Evolutionary conservation across 1,140 invertebrate species (phyloP).

Genomic region (Calycopis cecrops): DNA sequence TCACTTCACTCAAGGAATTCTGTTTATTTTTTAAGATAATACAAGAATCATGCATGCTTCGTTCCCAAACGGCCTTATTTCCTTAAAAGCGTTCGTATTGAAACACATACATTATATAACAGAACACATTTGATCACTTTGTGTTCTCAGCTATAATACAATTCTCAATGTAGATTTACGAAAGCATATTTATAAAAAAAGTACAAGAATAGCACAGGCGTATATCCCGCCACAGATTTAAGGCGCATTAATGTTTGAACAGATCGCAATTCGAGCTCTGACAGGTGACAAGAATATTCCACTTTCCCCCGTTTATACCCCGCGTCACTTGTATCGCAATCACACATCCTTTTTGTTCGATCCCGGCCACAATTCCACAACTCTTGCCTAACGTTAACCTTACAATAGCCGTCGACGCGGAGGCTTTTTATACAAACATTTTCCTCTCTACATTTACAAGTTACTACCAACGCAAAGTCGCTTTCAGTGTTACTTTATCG

Average conservation of each 20-base stretch:
- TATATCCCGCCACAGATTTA: constrained; percentile 3
- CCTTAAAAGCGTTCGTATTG: too few species aligned
- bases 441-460: constrained; percentile 27
- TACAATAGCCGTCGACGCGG: constrained; percentile 27
- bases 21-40: too few species aligned
- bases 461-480: constrained; percentile 26
- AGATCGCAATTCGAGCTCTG: constrained; percentile 23
- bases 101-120: too few species aligned
- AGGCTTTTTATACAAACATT: constrained; percentile 31
- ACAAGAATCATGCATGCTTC: too few species aligned
- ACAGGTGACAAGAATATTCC: constrained; percentile 36
- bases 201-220: background rate
- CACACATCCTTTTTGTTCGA: constrained; percentile 32
- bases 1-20: too few species aligned
- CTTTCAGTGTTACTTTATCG: constrained; percentile 31
- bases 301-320: constrained; percentile 25
- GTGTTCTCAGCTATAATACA: background rate
- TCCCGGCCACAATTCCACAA: constrained; percentile 24
- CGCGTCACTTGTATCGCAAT: constrained; percentile 34
- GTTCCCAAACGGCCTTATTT: too few species aligned
- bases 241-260: constrained; percentile 12
- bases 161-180: background rate
- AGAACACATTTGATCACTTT: too few species aligned
- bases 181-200: background rate
- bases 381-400: constrained; percentile 24